Conservation (phyloP, 2,797 vertebrate species). For the Galaxias olidus region DNA sequence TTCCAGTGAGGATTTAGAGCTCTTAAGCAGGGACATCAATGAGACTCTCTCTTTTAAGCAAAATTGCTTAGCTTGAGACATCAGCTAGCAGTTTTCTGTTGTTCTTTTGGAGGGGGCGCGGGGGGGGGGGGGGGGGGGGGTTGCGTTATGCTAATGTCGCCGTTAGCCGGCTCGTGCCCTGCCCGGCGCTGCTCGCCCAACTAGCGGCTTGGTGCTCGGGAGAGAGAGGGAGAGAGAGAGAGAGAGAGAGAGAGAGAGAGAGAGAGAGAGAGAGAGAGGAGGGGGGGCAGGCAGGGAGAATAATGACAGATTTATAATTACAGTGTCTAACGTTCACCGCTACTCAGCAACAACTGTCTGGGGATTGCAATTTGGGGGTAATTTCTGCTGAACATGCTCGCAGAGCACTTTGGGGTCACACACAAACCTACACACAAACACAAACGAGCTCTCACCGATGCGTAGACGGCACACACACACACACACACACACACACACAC, state of each 20-base stretch:
- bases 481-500: not conserved
- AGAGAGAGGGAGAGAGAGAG: conserved; percentile 43
- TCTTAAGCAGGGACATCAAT: no score
- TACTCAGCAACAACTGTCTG: conserved; percentile 61
- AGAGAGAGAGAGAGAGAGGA: conserved; percentile 44
- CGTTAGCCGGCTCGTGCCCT: conserved; percentile 15
- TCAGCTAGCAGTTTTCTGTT: no score
- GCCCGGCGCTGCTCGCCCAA: no score
- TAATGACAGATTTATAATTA: conserved; percentile 79
- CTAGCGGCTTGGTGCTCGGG: conserved; percentile 31
- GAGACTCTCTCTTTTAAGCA: no score
- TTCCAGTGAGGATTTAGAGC: no score
- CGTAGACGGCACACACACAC: not conserved
- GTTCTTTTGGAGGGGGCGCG: no score
- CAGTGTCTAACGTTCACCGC: conserved; percentile 53
- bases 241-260: no score
- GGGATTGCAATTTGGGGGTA: conserved; percentile 57
- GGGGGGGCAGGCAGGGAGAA: conserved; percentile 43
- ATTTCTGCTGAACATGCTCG: conserved; percentile 68
- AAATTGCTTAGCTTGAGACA: no score
- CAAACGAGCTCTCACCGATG: not conserved
- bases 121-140: no score
- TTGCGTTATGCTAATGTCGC: conserved; percentile 47
- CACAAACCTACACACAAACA: conserved; percentile 1
- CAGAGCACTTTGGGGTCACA: conserved; percentile 39